Evolutionary conservation across 2,113 vertebrate genomes (phyloP).

Genomic region (Epinephelus moara): DNA sequence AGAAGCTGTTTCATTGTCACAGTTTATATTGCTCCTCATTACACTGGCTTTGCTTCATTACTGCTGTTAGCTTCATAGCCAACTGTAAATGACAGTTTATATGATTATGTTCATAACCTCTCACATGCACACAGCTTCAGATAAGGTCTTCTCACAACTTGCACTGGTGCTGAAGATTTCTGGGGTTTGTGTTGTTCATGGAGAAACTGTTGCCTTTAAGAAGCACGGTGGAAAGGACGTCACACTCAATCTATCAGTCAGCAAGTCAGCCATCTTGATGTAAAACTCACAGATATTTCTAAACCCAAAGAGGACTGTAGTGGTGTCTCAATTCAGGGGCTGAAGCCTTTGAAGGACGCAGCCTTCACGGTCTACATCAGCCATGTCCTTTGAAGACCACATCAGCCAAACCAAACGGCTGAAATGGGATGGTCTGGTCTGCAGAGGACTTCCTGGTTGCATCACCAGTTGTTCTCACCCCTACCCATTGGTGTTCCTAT

Average conservation of each 20-base stretch:
- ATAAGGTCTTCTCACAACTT: background rate
- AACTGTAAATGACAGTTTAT: conserved; percentile 1
- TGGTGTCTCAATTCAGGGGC: no score
- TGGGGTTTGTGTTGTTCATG: conserved; percentile 10
- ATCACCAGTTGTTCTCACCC: no score
- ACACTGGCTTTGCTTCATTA: background rate
- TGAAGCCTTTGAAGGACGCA: no score
- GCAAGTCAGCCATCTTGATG: conserved; percentile 33
- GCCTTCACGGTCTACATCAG: no score
- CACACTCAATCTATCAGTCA: conserved; percentile 44
- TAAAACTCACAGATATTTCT: conserved; percentile 47
- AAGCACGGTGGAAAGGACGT: background rate
- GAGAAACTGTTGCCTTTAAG: conserved; percentile 11
- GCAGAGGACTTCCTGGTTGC: no score
- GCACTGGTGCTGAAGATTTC: conserved; percentile 7
- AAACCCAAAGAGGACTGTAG: conserved; percentile 4
- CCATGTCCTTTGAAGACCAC: no score
- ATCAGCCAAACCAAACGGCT: no score
- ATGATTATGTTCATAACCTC: background rate
- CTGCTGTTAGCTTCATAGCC: background rate
- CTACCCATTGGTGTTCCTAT: no score
- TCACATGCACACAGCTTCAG: background rate
- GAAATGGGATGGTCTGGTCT: no score
- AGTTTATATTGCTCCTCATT: conserved; percentile 22
- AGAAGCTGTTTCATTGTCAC: conserved; percentile 28